phyloP scores from a whole-genome alignment of 92 coral and sea anemone genomes.

The Zoanthus solanderi region DNA sequence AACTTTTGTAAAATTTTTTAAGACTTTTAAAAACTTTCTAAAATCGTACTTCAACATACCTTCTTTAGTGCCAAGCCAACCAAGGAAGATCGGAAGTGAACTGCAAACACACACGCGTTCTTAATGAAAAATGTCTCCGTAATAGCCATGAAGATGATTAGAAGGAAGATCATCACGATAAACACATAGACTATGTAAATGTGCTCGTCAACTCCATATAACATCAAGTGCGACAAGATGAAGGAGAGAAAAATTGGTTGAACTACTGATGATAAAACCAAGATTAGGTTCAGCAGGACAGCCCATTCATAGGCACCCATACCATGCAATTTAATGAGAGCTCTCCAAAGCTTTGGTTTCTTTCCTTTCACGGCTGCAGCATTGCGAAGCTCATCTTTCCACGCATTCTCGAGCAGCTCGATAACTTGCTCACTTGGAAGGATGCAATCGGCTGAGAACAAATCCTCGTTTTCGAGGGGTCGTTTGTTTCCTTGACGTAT shows the following conservation, averaged over 20 bases:
- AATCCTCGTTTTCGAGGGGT: background rate
- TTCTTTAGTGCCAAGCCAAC: constrained; percentile 13
- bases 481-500: constrained; percentile 15
- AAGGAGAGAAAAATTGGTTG: constrained; percentile 10
- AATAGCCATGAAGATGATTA: constrained; percentile 21
- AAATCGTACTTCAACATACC: background rate
- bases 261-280: background rate
- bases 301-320: background rate
- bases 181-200: constrained; percentile 20
- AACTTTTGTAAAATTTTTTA: too few relatives aligned
- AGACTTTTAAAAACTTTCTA: too few relatives aligned
- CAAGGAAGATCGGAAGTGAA: constrained; percentile 18
- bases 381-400: background rate
- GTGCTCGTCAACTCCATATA: constrained; percentile 12
- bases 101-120: constrained; percentile 3
- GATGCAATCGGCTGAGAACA: background rate
- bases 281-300: background rate
- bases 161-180: background rate
- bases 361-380: background rate
- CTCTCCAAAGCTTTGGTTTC: constrained; percentile 14
- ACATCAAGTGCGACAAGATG: background rate
- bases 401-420: background rate
- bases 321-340: constrained; percentile 9
- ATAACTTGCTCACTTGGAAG: background rate
- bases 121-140: background rate